Evolutionary conservation across 2,888 invertebrate species (phyloP).

Genomic region (Tolmerus cingulatus): DNA sequence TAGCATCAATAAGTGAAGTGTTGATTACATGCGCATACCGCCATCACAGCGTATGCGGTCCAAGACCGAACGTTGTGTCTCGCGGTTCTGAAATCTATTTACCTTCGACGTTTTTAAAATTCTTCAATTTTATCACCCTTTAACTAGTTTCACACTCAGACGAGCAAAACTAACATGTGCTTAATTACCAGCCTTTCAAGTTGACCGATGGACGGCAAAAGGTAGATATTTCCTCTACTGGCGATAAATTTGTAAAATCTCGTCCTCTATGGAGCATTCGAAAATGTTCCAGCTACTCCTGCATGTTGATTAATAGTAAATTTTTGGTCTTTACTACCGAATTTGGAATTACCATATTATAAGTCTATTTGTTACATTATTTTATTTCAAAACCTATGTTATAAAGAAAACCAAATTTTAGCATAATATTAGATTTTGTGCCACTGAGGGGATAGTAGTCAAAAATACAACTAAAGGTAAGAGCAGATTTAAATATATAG

Average conservation of each 20-base stretch:
- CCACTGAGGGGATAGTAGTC: too few species aligned
- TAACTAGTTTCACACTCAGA: slow-evolving; percentile 45
- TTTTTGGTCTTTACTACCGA: too few species aligned
- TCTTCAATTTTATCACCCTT: slow-evolving; percentile 43
- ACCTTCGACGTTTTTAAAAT: slow-evolving; percentile 42
- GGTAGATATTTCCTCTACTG: neutral
- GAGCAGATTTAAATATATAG: too few species aligned
- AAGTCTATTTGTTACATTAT: too few species aligned
- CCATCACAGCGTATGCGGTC: neutral
- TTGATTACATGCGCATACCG: slow-evolving; percentile 48
- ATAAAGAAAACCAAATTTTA: too few species aligned
- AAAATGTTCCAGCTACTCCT: neutral
- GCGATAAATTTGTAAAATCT: neutral
- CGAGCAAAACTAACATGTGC: slow-evolving; percentile 27
- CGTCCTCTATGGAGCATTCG: neutral
- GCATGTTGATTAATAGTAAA: neutral
- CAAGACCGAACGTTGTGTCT: neutral
- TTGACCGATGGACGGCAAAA: neutral
- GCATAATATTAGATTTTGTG: too few species aligned
- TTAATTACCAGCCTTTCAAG: neutral
- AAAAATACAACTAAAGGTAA: too few species aligned
- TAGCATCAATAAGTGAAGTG: slow-evolving; percentile 49
- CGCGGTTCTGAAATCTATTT: neutral
- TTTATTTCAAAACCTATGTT: too few species aligned
- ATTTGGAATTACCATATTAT: too few species aligned